Evolutionary conservation across 2,888 invertebrate species (phyloP).

Genomic region (Plebejus melissa): DNA sequence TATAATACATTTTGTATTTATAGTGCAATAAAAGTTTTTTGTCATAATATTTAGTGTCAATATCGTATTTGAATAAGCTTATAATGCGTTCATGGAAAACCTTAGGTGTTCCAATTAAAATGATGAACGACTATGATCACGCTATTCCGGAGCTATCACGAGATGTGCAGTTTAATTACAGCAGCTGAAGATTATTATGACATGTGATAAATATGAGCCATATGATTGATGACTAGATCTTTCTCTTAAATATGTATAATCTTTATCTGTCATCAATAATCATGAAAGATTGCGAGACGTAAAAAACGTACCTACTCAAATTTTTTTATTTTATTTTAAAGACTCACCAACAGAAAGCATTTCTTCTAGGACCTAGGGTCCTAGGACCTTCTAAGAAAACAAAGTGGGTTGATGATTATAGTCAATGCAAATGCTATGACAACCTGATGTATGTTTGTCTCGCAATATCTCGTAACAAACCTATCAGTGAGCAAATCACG

Average conservation of each 20-base stretch:
- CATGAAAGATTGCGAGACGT: neutral
- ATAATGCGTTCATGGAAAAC: neutral
- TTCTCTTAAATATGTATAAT: neutral
- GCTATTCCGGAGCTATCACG: neutral
- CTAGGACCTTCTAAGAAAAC: neutral
- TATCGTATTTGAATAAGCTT: neutral
- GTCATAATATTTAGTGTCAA: neutral
- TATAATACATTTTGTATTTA: neutral
- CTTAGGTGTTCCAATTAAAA: slow-evolving; percentile 10
- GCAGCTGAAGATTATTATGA: neutral
- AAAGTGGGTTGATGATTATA: neutral
- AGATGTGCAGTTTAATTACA: neutral
- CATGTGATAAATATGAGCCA: neutral
- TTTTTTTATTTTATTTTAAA: too few species aligned
- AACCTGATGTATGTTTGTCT: slow-evolving; percentile 9
- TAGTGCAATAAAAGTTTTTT: neutral
- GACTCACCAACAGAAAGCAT: too few species aligned
- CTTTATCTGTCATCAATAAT: neutral
- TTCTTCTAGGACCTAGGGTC: too few species aligned
- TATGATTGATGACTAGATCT: neutral
- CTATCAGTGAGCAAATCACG: slow-evolving; percentile 24
- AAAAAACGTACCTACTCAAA: too few species aligned
- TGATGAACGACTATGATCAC: neutral
- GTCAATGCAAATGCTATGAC: neutral
- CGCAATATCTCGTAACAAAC: slow-evolving; percentile 21